A percentile compares a stretch with the other conserved stretches of the same genome.
phyloP scores from a whole-genome alignment of 2,888 invertebrate species.

The Arenicola marina region DNA sequence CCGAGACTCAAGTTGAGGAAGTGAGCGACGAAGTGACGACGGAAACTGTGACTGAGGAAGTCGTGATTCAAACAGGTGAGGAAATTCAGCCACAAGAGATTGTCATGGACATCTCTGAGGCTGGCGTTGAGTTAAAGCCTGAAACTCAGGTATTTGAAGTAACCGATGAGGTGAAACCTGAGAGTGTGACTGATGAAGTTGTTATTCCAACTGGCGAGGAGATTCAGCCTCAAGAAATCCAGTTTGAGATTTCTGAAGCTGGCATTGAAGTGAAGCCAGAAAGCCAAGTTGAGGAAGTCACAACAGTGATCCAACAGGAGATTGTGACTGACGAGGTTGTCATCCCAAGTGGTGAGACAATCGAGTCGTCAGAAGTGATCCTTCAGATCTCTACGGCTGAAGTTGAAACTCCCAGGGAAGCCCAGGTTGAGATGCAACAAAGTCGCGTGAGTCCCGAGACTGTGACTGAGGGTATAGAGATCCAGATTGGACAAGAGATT shows the following conservation, averaged over 20 bases:
- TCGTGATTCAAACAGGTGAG: neutral
- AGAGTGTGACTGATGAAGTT: constrained; percentile 14
- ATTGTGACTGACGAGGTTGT: constrained; percentile 11
- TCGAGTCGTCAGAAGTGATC: neutral
- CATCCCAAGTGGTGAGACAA: neutral
- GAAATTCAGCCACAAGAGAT: constrained; percentile 8
- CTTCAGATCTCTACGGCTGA: too few species aligned
- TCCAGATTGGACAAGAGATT: too few species aligned
- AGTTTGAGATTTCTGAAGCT: constrained; percentile 4
- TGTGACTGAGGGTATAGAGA: too few species aligned
- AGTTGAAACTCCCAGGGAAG: too few species aligned
- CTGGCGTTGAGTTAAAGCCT: constrained; percentile 4
- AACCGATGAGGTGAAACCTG: constrained; percentile 10
- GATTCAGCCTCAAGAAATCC: constrained; percentile 4
- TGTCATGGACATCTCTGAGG: constrained; percentile 3
- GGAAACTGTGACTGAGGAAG: constrained; percentile 13
- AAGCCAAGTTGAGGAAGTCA: constrained; percentile 3
- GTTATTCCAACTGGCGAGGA: constrained; percentile 6
- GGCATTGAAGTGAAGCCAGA: constrained; percentile 8
- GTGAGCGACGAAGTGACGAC: constrained; percentile 4
- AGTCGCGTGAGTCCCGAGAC: too few species aligned
- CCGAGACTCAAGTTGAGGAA: constrained; percentile 5
- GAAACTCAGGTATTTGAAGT: constrained; percentile 16
- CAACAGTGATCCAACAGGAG: constrained; percentile 16
- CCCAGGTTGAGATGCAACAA: too few species aligned